Evolutionary conservation across 2,888 invertebrate species (phyloP).

Genomic region (Amblyteles armatorius): DNA sequence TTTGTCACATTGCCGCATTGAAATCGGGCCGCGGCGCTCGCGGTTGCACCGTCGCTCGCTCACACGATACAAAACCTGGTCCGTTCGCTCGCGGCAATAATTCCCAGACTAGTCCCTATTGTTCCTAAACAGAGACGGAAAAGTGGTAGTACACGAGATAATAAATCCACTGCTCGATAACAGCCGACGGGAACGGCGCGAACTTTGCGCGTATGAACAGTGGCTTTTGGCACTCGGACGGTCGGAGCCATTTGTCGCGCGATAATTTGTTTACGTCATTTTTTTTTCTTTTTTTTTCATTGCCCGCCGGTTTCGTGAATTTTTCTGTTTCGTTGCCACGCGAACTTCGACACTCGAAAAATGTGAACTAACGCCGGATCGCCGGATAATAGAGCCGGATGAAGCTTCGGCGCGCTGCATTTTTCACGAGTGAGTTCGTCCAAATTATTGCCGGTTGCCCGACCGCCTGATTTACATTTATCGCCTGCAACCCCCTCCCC

Average conservation of each 20-base stretch:
- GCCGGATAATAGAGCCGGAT: slow-evolving; percentile 80
- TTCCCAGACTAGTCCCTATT: slow-evolving; percentile 52
- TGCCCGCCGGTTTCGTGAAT: neutral
- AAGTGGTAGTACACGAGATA: slow-evolving; percentile 41
- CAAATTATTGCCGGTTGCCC: slow-evolving; percentile 82
- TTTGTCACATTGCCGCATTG: slow-evolving; percentile 58
- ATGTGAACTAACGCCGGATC: slow-evolving; percentile 63
- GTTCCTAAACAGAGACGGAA: slow-evolving; percentile 53
- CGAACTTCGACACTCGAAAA: slow-evolving; percentile 63
- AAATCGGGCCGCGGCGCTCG: slow-evolving; percentile 10
- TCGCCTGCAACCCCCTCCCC: slow-evolving; percentile 70
- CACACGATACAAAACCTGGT: slow-evolving; percentile 13
- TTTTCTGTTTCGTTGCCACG: neutral
- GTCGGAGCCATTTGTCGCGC: slow-evolving; percentile 2
- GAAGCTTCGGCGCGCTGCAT: slow-evolving; percentile 77
- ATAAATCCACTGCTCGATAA: slow-evolving; percentile 61
- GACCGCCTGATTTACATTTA: slow-evolving; percentile 84
- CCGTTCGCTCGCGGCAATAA: slow-evolving; percentile 32
- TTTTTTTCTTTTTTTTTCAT: slow-evolving; percentile 29
- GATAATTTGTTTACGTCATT: slow-evolving; percentile 36
- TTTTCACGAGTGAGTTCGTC: slow-evolving; percentile 77
- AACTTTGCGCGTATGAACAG: slow-evolving; percentile 34
- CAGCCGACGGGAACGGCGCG: neutral
- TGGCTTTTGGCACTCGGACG: slow-evolving; percentile 3
- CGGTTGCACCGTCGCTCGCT: neutral